A percentile compares a stretch with the other conserved stretches of the same genome.
Conservation (phyloP, 2,888 invertebrate genomes). For the Protophormia terraenovae region DNA sequence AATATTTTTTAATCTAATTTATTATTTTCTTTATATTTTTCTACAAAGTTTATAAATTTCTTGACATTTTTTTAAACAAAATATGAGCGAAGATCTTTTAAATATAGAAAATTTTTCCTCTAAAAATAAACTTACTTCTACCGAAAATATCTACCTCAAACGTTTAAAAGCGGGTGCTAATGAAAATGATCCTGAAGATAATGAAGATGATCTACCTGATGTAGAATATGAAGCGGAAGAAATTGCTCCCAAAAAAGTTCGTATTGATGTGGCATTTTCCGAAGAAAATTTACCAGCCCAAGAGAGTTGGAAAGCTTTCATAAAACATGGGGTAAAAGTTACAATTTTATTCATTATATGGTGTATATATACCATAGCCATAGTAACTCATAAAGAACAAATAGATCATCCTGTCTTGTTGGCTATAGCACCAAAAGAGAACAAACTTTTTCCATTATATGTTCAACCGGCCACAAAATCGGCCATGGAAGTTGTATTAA, state of each 20-base stretch:
- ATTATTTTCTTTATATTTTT: not conserved
- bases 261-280: not conserved
- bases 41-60: not conserved
- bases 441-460: constrained; percentile 4
- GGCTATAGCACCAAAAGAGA: constrained; percentile 78
- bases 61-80: not conserved
- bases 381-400: constrained; percentile 86
- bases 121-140: not conserved
- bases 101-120: not conserved
- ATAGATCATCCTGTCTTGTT: constrained; percentile 83
- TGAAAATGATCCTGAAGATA: not conserved
- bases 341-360: constrained; percentile 83
- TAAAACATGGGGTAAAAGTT: constrained; percentile 76
- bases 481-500: constrained; percentile 22
- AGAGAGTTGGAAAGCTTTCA: not conserved
- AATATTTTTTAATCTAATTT: no score
- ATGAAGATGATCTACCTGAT: constrained; percentile 32
- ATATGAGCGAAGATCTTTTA: not conserved
- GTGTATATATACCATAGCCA: constrained; percentile 85
- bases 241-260: constrained; percentile 13
- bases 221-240: constrained; percentile 46
- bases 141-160: not conserved
- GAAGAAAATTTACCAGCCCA: not conserved
- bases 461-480: not conserved
- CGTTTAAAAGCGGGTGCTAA: constrained; percentile 12